phyloP scores from a whole-genome alignment of 2,113 vertebrate species.

The Capreolus pygargus region DNA sequence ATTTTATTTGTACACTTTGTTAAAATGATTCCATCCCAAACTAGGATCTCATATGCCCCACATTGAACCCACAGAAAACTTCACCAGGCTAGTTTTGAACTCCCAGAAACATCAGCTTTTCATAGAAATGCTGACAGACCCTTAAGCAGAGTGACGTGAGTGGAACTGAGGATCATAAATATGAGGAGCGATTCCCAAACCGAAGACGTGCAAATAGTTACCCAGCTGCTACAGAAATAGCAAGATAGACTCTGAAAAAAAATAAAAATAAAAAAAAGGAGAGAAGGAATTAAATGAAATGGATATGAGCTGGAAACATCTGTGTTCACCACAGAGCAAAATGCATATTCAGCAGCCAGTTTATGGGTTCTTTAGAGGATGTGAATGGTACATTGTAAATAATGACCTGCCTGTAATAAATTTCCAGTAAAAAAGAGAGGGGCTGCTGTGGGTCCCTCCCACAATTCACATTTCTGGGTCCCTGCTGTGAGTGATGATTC shows the following conservation, averaged over 20 bases:
- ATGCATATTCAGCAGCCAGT: constrained; percentile 89
- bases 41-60: constrained; percentile 51
- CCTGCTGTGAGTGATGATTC: constrained; percentile 86
- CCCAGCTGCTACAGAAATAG: constrained; percentile 86
- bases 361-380: constrained; percentile 88
- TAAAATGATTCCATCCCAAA: constrained; percentile 66
- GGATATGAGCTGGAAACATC: constrained; percentile 88
- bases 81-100: constrained; percentile 73
- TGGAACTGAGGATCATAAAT: constrained; percentile 78
- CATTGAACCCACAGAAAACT: constrained; percentile 66
- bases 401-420: constrained; percentile 87
- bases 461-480: constrained; percentile 83
- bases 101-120: constrained; percentile 62
- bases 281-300: constrained; percentile 89
- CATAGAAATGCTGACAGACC: constrained; percentile 75
- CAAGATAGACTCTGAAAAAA: constrained; percentile 78
- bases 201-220: constrained; percentile 81
- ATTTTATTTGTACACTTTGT: constrained; percentile 66
- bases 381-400: constrained; percentile 87
- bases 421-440: constrained; percentile 84
- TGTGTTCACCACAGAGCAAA: constrained; percentile 87
- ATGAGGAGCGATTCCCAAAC: constrained; percentile 82
- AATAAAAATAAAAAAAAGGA: constrained; percentile 51
- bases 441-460: constrained; percentile 79
- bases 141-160: constrained; percentile 73